Evolutionary conservation across 2,113 vertebrate genomes (phyloP), one percentile per base, ranked within the genome.

Genomic region (Psittacus erithacus): DNA sequence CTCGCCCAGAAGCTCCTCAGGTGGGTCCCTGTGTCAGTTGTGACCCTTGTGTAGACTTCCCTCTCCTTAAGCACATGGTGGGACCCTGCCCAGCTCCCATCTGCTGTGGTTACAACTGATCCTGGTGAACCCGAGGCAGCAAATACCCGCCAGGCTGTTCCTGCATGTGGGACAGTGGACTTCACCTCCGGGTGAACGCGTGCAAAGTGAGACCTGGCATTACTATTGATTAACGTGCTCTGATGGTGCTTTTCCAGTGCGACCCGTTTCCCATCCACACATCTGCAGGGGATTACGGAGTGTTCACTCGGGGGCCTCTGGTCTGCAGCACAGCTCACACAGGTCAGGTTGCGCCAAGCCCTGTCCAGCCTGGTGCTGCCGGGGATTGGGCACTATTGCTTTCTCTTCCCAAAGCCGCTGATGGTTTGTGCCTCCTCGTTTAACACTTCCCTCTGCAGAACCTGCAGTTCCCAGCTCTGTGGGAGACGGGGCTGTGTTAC

Each of bases 381-480:
- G 7, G 57, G 13, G 20, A 35, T 23, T 33, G 57, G 55, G 57
- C 57, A 24, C 9, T n/a, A 13, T 57, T 15, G 33, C 55, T 59
- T 14, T n/a, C 33, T n/a, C 33, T 59, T 59, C 33, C 20, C 55
- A n/a, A 35, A 59, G 57, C 33, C 55, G 15, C 55, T 57, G 33
- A 31, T 19, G 57, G 33, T n/a, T n/a, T 59, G 57, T 35, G 57
- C 57, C 29, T 38, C 27, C 27, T 9, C 60, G 20, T 50, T 31
- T 16, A n/a, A 33, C 9, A 1, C 55, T 41, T 18, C 24, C 11
- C 39, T 38, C 64, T 28, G 31, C 23, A 25, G 12, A 35, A 14
- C 9, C 47, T 33, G 6, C 8, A 35, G 1, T 1, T 1, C 9
- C 13, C 11, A 23, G 22, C 4, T 28, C 11, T 19, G 4, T 2